Conservation (phyloP, 2,888 invertebrate genomes). For the Adineta ricciae region DNA sequence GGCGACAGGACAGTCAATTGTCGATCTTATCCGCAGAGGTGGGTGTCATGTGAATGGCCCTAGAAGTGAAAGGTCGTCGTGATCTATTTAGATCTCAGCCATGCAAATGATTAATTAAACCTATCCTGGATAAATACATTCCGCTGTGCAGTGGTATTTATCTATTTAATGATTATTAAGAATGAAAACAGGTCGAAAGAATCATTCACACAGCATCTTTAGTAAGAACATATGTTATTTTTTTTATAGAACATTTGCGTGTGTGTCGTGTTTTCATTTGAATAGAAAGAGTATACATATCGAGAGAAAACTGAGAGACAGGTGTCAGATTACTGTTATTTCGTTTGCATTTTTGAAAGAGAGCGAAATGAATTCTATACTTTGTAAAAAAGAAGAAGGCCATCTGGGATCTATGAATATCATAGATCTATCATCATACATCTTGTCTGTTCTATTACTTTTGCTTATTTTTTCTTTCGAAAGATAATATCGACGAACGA, state of each 20-base stretch:
- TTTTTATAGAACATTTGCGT: background rate
- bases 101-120: background rate
- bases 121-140: background rate
- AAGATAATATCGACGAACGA: background rate
- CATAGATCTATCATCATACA: background rate
- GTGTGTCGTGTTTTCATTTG: background rate
- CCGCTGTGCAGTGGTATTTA: background rate
- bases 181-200: background rate
- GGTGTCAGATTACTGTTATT: background rate
- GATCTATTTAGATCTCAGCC: background rate
- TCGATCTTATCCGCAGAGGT: too few species aligned
- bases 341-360: background rate
- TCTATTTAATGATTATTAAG: background rate
- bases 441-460: background rate
- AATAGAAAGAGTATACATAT: background rate
- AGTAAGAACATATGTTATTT: background rate
- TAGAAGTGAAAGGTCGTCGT: too few species aligned
- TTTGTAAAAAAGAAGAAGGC: background rate
- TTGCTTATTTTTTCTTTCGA: background rate
- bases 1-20: too few species aligned
- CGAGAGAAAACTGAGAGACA: background rate
- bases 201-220: background rate
- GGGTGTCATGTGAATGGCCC: too few species aligned
- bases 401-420: background rate
- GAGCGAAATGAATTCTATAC: background rate